Percentiles rank a stretch among this genome's conserved stretches.
phyloP scores from a whole-genome alignment of 2,113 vertebrate genomes.

The Thryonomys swinderianus region DNA sequence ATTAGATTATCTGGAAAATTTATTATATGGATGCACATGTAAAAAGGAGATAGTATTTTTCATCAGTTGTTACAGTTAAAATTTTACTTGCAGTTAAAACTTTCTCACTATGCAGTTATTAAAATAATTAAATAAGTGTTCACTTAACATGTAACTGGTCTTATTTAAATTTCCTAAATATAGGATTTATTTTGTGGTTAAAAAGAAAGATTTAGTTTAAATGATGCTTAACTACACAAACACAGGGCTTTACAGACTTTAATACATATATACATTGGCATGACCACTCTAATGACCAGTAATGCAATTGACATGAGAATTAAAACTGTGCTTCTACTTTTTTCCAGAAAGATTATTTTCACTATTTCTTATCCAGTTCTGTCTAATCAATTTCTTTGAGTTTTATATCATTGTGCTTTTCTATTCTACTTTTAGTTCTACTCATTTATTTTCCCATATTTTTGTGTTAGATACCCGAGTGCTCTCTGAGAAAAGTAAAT shows the following conservation, averaged over 20 bases:
- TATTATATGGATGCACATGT: not conserved
- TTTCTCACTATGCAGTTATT: not conserved
- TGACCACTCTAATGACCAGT: not conserved
- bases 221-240: not conserved
- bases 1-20: not conserved
- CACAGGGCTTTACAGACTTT: not conserved
- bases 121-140: not conserved
- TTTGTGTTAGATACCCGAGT: not conserved
- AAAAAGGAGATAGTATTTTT: not conserved
- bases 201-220: not conserved
- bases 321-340: not conserved
- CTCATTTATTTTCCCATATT: not conserved
- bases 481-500: not conserved
- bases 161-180: not conserved
- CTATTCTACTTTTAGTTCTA: not conserved
- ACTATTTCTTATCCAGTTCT: not conserved
- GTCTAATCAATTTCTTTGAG: not conserved
- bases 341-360: not conserved
- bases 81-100: not conserved
- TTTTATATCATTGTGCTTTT: not conserved
- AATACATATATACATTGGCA: not conserved
- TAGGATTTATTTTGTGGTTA: not conserved
- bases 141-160: not conserved
- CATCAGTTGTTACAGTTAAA: not conserved
- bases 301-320: not conserved